Base-by-base conservation (phyloP, 2,113 vertebrate species). In the Andinoacara biseriatus region DNA sequence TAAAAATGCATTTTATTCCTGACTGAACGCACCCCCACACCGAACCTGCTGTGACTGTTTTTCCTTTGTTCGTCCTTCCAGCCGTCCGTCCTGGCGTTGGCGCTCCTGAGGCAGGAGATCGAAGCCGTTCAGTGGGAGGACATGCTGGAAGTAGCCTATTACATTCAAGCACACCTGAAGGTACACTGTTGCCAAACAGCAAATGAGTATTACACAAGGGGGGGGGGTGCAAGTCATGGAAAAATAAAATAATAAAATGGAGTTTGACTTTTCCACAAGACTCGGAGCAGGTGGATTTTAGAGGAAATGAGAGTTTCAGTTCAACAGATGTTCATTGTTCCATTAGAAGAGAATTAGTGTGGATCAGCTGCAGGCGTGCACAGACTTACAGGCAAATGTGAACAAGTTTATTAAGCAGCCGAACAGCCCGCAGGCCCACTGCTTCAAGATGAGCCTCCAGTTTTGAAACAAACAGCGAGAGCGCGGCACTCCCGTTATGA, bases 41-140 rank as follows among this genome's bases (percentile, higher is more conserved):
- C 18, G 43, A 52, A 29, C 43, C 65, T 31, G 17, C 31, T 52
- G 8, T 31, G 52, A 72, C 18, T 7, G 18, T 22, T 10, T 54
- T 31, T n/a, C 52, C 13, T 63, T 40, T n/a, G 18, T 33, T n/a
- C 20, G 22, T 80, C 78, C 65, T 5, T 61, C 6, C 76, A 99
- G 98, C 97, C 98, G 24, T 99, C 98, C 81, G 93, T 99, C 84
- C 94, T 99, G 82, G 98, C 98, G 79, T 91, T 99, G 95, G 97
- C 98, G 63, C 97, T 99, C 94, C 94, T 99, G 80, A 97, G 95
- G 89, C 96, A 97, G 77, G 98, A 98, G 96, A 95, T 97, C 20
- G 95, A 97, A 95, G 95, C 96, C 24, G 63, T 97, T 85, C 96
- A 96, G 91, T 98, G 96, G 0, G 89, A 96, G 18, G 98, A 99